phyloP scores from a whole-genome alignment of 2,888 invertebrate species.

The Drosophila kuntzei region DNA sequence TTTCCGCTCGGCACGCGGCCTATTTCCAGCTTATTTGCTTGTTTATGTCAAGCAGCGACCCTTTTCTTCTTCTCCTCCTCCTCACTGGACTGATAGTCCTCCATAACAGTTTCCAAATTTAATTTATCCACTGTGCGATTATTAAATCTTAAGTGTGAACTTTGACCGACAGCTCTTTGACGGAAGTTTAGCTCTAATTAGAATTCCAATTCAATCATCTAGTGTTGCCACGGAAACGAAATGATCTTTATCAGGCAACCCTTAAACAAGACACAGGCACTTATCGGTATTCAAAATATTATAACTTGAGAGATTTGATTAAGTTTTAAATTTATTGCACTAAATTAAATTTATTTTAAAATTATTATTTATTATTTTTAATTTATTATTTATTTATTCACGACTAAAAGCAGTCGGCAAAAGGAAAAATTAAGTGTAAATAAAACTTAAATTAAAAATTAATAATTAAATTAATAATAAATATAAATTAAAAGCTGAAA shows the following conservation, averaged over 20 bases:
- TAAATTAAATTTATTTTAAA: too few relatives aligned
- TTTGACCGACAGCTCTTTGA: conserved; percentile 14
- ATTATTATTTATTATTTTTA: background rate
- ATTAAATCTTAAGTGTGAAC: conserved; percentile 60
- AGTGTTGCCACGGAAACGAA: background rate
- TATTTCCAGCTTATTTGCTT: conserved; percentile 60
- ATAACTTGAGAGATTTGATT: too few relatives aligned
- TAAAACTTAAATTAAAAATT: too few relatives aligned
- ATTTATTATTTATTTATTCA: too few relatives aligned
- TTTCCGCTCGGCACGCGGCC: conserved; percentile 34
- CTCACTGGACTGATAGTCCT: too few relatives aligned
- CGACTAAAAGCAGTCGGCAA: too few relatives aligned
- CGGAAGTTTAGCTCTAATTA: conserved; percentile 1
- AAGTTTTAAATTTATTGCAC: background rate
- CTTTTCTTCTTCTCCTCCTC: conserved; percentile 21
- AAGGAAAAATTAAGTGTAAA: too few relatives aligned
- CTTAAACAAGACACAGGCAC: too few relatives aligned
- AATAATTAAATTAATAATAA: too few relatives aligned
- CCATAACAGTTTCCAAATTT: conserved; percentile 28
- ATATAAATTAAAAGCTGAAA: too few relatives aligned
- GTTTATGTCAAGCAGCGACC: conserved; percentile 56
- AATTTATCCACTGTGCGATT: conserved; percentile 67
- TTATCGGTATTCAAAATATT: too few relatives aligned
- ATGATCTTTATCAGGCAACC: background rate
- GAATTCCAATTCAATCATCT: conserved; percentile 11